Evolutionary conservation across 1,140 invertebrate genomes (phyloP).

Genomic region (Cotesia vestalis): DNA sequence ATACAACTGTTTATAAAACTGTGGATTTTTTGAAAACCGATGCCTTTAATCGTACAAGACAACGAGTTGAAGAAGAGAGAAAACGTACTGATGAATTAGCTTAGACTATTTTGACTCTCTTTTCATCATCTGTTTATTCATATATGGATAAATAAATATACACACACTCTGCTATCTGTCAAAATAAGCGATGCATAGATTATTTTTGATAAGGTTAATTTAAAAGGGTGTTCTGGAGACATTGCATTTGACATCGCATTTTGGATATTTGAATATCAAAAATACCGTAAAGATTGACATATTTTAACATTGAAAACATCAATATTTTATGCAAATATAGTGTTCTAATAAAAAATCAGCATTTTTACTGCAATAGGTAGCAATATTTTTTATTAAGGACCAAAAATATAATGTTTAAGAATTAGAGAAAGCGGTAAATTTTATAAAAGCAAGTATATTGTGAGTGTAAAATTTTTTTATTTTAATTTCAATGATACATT

Average conservation of each 20-base stretch:
- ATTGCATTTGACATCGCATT: background rate
- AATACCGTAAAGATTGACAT: background rate
- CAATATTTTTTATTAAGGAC: slow-evolving; percentile 37
- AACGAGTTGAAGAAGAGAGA: slow-evolving; percentile 76
- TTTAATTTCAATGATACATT: too few species aligned
- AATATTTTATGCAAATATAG: slow-evolving; percentile 17
- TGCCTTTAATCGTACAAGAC: slow-evolving; percentile 87
- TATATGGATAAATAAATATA: too few species aligned
- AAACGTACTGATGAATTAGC: slow-evolving; percentile 61
- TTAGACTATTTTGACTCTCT: slow-evolving; percentile 39
- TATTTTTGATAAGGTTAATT: too few species aligned
- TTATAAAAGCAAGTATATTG: too few species aligned
- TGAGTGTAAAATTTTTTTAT: too few species aligned
- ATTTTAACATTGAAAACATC: background rate
- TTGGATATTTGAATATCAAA: background rate
- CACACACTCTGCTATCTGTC: too few species aligned
- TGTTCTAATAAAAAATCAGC: slow-evolving; percentile 9
- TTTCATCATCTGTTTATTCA: slow-evolving; percentile 10
- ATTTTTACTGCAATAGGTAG: slow-evolving; percentile 32
- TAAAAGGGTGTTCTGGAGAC: too few species aligned
- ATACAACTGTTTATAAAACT: slow-evolving; percentile 82
- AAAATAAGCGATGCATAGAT: too few species aligned
- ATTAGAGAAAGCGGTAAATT: too few species aligned
- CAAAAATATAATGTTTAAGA: slow-evolving; percentile 39
- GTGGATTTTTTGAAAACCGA: slow-evolving; percentile 92